phyloP scores from a whole-genome alignment of 2,797 vertebrate genomes.

The Parauchenoglanis ngamensis region DNA sequence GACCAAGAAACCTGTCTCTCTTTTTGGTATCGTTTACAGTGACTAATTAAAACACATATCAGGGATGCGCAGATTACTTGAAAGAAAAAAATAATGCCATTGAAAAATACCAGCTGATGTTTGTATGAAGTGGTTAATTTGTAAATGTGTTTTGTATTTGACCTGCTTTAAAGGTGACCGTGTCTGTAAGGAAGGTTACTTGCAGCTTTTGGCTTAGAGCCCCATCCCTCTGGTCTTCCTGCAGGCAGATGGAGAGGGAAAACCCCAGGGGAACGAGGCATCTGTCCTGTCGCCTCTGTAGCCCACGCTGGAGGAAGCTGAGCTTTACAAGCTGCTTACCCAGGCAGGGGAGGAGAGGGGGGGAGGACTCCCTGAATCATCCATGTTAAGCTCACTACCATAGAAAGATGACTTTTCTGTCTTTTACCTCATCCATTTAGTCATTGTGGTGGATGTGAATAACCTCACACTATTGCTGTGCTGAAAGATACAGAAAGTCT shows the following conservation, averaged over 20 bases:
- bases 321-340: conserved; percentile 48
- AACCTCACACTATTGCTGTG: conserved; percentile 48
- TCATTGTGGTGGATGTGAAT: conserved; percentile 37
- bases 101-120: conserved; percentile 51
- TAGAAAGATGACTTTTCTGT: conserved; percentile 48
- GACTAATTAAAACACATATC: conserved; percentile 47
- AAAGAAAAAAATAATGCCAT: conserved; percentile 46
- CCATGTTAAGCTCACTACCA: conserved; percentile 36
- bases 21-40: conserved; percentile 51
- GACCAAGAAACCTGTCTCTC: conserved; percentile 52
- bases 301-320: conserved; percentile 39
- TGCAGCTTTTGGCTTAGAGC: conserved; percentile 15
- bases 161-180: conserved; percentile 32
- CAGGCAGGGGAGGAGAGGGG: background rate
- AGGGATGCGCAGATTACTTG: conserved; percentile 55
- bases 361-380: conserved; percentile 28
- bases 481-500: background rate
- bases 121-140: conserved; percentile 53
- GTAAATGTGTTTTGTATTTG: conserved; percentile 16
- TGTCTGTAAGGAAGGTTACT: conserved; percentile 34
- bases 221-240: conserved; percentile 39
- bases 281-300: conserved; percentile 49
- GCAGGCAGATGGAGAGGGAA: conserved; percentile 51
- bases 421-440: conserved; percentile 44
- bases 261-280: conserved; percentile 48